phyloP scores from a whole-genome alignment of 2,888 invertebrate species.

The Halictus ligatus region DNA sequence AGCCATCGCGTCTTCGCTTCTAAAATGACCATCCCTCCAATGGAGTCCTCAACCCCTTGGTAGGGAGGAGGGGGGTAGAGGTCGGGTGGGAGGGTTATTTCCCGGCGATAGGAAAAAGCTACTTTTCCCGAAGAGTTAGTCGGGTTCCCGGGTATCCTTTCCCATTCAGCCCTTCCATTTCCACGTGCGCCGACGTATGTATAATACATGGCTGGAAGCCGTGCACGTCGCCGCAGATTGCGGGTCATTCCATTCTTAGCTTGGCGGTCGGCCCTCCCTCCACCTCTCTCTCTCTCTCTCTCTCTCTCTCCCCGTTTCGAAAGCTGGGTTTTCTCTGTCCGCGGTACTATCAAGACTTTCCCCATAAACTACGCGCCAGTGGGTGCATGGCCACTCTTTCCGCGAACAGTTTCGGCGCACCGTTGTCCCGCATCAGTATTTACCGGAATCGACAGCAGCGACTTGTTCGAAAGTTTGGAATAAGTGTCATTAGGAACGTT shows the following conservation, averaged over 20 bases:
- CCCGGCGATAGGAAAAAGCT: conserved; percentile 31
- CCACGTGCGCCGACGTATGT: conserved; percentile 27
- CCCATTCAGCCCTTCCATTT: conserved; percentile 50
- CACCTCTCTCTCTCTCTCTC: not conserved
- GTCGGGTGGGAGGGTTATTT: not conserved
- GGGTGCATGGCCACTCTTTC: conserved; percentile 29
- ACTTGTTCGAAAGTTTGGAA: not conserved
- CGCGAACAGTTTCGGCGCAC: not conserved
- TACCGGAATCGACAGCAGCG: not conserved
- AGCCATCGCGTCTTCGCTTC: not conserved
- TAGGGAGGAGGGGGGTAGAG: not conserved
- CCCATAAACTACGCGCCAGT: conserved; percentile 66
- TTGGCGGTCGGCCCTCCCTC: not conserved
- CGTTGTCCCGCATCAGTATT: not conserved
- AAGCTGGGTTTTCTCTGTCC: conserved; percentile 34
- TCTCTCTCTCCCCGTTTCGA: not conserved
- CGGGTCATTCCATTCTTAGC: conserved; percentile 57
- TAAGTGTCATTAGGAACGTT: not conserved
- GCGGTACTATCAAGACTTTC: conserved; percentile 69
- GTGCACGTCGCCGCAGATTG: conserved; percentile 48
- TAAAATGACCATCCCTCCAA: not conserved
- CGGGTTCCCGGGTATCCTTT: conserved; percentile 13
- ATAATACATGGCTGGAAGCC: conserved; percentile 39
- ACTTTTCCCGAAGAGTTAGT: conserved; percentile 36
- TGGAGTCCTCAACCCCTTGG: not conserved